Evolutionary conservation across 2,797 vertebrate species (phyloP).

Genomic region (Hoplostethus mediterraneus): DNA sequence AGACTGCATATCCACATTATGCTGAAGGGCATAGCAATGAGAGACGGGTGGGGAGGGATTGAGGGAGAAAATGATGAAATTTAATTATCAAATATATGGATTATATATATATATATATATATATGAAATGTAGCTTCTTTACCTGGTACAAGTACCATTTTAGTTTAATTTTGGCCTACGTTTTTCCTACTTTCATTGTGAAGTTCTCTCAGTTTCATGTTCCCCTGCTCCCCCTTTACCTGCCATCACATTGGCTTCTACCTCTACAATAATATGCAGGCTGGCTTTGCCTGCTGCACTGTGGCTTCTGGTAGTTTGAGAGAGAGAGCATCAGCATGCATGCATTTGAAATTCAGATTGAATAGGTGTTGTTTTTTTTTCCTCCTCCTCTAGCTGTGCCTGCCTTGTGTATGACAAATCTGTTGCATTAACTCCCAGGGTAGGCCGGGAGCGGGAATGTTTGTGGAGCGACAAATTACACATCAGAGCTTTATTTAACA

Average conservation of each 20-base stretch:
- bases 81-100: no score
- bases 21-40: conserved; percentile 75
- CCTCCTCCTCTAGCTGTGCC: conserved; percentile 63
- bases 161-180: conserved; percentile 42
- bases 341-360: conserved; percentile 82
- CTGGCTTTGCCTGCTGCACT: conserved; percentile 48
- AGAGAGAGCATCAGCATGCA: conserved; percentile 62
- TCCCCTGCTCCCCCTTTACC: conserved; percentile 42
- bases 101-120: no score
- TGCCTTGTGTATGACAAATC: conserved; percentile 82
- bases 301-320: conserved; percentile 57
- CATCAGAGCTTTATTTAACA: conserved; percentile 82
- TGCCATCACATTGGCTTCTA: conserved; percentile 42
- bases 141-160: conserved; percentile 61
- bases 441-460: conserved; percentile 77
- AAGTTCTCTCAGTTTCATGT: conserved; percentile 33
- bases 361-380: conserved; percentile 70
- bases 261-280: conserved; percentile 50
- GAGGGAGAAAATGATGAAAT: conserved; percentile 65
- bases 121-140: conserved; percentile 61
- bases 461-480: conserved; percentile 83
- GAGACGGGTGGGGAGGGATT: conserved; percentile 57
- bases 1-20: conserved; percentile 72
- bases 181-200: conserved; percentile 43
- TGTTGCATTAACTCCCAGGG: conserved; percentile 82